A percentile compares a stretch with the other conserved stretches of the same genome.
Evolutionary conservation across 1,140 invertebrate genomes (phyloP).

Genomic region (Drosophila simulans): DNA sequence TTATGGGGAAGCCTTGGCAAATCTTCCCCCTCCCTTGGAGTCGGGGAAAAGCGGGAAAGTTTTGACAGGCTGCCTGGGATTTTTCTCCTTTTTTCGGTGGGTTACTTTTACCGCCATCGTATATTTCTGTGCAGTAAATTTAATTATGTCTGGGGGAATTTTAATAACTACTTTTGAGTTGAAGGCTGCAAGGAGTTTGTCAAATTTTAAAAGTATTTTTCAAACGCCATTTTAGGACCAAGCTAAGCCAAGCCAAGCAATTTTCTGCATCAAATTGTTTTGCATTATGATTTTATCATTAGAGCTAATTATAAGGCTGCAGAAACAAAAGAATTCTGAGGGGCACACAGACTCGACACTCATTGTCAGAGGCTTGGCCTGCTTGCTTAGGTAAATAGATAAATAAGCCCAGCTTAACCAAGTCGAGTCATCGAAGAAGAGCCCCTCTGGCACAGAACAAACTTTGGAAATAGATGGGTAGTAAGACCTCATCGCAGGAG

Average conservation of each 20-base stretch:
- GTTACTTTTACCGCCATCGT: constrained; percentile 31
- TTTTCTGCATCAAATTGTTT: constrained; percentile 72
- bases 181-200: not conserved
- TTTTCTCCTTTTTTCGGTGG: constrained; percentile 9
- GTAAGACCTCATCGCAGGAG: constrained; percentile 27
- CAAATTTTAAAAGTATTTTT: not conserved
- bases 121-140: constrained; percentile 7
- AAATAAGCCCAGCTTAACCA: constrained; percentile 22
- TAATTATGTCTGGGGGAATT: constrained; percentile 14
- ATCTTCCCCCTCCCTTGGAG: constrained; percentile 16
- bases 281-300: constrained; percentile 70
- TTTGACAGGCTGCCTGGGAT: constrained; percentile 22
- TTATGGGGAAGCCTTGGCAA: constrained; percentile 48
- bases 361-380: constrained; percentile 29
- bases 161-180: not conserved
- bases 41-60: constrained; percentile 36
- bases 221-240: not conserved
- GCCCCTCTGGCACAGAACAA: constrained; percentile 23
- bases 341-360: not conserved
- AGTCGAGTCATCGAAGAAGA: constrained; percentile 17
- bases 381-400: constrained; percentile 33
- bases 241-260: constrained; percentile 21
- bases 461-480: constrained; percentile 20
- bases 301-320: constrained; percentile 65
- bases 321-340: constrained; percentile 54